Evolutionary conservation across 2,797 vertebrate genomes (phyloP).

Genomic region (Danio aesculapii): DNA sequence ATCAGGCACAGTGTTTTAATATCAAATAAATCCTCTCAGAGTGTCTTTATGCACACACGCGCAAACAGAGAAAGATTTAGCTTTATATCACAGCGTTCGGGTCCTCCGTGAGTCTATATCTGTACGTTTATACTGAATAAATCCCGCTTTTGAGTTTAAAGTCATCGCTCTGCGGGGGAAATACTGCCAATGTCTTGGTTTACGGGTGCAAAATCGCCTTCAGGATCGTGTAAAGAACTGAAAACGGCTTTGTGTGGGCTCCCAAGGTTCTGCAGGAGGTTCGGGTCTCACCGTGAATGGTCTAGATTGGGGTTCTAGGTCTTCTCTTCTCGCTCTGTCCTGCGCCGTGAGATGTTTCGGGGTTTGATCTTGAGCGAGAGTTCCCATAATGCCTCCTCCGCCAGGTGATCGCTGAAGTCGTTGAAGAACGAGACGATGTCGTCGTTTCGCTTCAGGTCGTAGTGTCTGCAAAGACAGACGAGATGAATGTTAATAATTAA

Average conservation of each 20-base stretch:
- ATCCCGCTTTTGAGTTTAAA: slow-evolving; percentile 2
- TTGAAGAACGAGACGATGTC: slow-evolving; percentile 99
- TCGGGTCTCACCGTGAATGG: slow-evolving; percentile 23
- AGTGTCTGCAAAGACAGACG: slow-evolving; percentile 83
- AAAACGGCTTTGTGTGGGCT: background rate
- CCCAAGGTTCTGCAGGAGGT: slow-evolving; percentile 33
- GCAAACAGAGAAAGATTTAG: slow-evolving; percentile 43
- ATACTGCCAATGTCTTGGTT: slow-evolving; percentile 40
- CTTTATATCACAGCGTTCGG: slow-evolving; percentile 34
- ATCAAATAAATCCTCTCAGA: slow-evolving; percentile 32
- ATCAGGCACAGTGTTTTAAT: slow-evolving; percentile 47
- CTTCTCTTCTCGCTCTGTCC: slow-evolving; percentile 95
- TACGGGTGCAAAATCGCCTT: slow-evolving; percentile 23
- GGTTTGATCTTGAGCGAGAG: slow-evolving; percentile 98
- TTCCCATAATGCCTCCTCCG: slow-evolving; percentile 98
- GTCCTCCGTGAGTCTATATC: background rate
- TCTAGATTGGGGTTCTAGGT: slow-evolving; percentile 78
- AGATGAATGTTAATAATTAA: background rate
- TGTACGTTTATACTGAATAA: slow-evolving; percentile 6
- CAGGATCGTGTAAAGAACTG: background rate
- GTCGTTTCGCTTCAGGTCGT: slow-evolving; percentile 94
- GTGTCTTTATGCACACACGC: slow-evolving; percentile 42
- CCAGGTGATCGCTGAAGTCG: slow-evolving; percentile 98
- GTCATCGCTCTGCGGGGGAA: background rate
- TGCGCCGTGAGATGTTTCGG: slow-evolving; percentile 90